Conservation (phyloP, 2,888 invertebrate species). For the Ecdyonurus torrentis region DNA sequence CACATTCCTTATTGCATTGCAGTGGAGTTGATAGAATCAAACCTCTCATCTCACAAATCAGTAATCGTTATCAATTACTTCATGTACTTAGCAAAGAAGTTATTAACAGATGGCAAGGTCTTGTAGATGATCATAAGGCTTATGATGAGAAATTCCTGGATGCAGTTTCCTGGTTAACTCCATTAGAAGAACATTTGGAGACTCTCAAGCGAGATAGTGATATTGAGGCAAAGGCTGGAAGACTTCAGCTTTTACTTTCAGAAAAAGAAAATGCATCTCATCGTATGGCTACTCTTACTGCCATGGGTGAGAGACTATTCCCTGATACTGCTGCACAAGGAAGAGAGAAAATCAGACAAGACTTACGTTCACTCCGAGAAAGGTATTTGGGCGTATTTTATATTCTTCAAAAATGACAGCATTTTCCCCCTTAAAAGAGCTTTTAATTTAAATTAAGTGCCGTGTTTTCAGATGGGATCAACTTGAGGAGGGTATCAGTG, state of each 20-base stretch:
- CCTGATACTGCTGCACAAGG: conserved; percentile 86
- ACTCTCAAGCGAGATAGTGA: conserved; percentile 35
- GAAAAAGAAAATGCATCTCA: conserved; percentile 75
- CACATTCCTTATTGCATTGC: conserved; percentile 67
- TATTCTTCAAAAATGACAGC: not conserved
- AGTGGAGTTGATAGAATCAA: conserved; percentile 75
- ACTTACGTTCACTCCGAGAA: conserved; percentile 61
- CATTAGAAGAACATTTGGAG: conserved; percentile 53
- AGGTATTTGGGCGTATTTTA: conserved; percentile 18
- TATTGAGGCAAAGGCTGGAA: conserved; percentile 46
- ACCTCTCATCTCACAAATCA: conserved; percentile 76
- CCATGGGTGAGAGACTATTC: conserved; percentile 73
- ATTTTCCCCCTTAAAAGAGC: not conserved
- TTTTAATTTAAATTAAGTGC: not conserved
- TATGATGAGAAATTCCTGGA: conserved; percentile 60
- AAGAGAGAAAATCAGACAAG: conserved; percentile 72
- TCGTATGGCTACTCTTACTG: conserved; percentile 53
- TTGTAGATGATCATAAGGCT: conserved; percentile 66
- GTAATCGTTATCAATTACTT: conserved; percentile 66
- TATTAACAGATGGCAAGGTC: conserved; percentile 63
- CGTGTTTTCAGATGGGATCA: conserved; percentile 52
- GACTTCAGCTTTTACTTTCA: conserved; percentile 50
- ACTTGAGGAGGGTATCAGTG: conserved; percentile 63
- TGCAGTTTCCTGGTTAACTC: conserved; percentile 58
- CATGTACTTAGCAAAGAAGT: conserved; percentile 71